phyloP scores from a whole-genome alignment of 2,113 vertebrate species.

The Tauraco erythrolophus region DNA sequence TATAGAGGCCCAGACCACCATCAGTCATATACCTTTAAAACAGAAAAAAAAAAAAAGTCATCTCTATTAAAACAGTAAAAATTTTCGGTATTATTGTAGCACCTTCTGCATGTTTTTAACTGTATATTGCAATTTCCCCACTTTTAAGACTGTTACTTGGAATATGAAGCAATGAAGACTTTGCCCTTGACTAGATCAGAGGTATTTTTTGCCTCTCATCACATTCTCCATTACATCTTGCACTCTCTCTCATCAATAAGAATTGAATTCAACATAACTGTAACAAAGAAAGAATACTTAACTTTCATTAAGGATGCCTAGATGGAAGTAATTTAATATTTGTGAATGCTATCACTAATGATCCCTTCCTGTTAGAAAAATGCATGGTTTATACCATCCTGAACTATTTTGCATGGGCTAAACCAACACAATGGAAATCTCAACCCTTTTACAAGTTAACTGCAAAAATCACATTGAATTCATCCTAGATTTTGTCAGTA shows the following conservation, averaged over 20 bases:
- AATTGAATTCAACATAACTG: neutral
- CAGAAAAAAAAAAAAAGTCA: neutral
- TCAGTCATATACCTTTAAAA: conserved; percentile 93
- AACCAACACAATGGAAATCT: neutral
- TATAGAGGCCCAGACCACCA: conserved; percentile 92
- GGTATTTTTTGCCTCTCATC: neutral
- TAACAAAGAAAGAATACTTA: neutral
- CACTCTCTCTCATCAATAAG: neutral
- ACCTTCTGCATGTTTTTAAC: neutral
- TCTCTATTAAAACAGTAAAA: rapidly evolving
- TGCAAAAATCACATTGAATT: neutral
- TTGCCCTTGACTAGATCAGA: rapidly evolving
- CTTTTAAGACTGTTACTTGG: rapidly evolving
- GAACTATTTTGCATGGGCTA: neutral
- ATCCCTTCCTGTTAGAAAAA: neutral
- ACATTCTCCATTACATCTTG: rapidly evolving
- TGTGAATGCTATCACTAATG: neutral
- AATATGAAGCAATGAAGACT: neutral
- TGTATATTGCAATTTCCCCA: rapidly evolving
- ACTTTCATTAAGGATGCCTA: neutral
- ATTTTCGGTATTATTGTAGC: rapidly evolving
- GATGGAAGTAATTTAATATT: neutral
- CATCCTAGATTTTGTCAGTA: neutral
- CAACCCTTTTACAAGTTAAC: neutral
- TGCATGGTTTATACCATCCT: rapidly evolving